phyloP scores from a whole-genome alignment of 2,113 vertebrate species.

The Thunnus maccoyii region DNA sequence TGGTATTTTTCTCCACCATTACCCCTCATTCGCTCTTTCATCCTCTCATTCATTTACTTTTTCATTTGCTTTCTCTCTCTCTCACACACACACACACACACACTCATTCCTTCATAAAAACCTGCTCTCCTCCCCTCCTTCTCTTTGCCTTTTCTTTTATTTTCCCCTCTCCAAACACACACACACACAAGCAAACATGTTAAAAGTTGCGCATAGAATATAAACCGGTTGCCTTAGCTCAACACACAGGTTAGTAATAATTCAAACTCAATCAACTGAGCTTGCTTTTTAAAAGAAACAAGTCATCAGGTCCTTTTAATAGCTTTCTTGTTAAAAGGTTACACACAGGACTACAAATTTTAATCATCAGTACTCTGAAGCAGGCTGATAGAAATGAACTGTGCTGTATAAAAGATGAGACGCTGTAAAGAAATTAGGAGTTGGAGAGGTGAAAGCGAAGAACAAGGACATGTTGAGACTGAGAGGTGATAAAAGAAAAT shows the following conservation, averaged over 20 bases:
- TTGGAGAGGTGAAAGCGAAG: not conserved
- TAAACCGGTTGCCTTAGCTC: slow-evolving; percentile 16
- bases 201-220: slow-evolving; percentile 29
- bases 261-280: slow-evolving; percentile 34
- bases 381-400: not conserved
- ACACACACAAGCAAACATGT: slow-evolving; percentile 16
- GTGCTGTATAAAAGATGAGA: not conserved
- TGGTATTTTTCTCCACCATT: slow-evolving; percentile 77
- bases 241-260: slow-evolving; percentile 11
- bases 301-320: slow-evolving; percentile 24
- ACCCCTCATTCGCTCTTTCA: slow-evolving; percentile 65
- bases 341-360: slow-evolving; percentile 6
- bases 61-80: slow-evolving; percentile 49
- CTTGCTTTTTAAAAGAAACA: slow-evolving; percentile 36
- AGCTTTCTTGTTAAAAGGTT: slow-evolving; percentile 40
- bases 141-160: slow-evolving; percentile 14
- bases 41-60: slow-evolving; percentile 64
- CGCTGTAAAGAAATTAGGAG: not conserved
- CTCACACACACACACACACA: not conserved
- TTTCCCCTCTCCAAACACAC: slow-evolving; percentile 17
- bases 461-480: not conserved
- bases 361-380: not conserved
- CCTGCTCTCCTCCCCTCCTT: slow-evolving; percentile 26
- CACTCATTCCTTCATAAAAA: slow-evolving; percentile 50
- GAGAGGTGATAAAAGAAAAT: slow-evolving; percentile 44